A percentile compares a stretch with the other conserved stretches of the same genome.
These are phyloP conservation scores for Philhelius pedissequus DNA, from an alignment of 2,888 invertebrate species.

Conservation along the genomic window DNA sequence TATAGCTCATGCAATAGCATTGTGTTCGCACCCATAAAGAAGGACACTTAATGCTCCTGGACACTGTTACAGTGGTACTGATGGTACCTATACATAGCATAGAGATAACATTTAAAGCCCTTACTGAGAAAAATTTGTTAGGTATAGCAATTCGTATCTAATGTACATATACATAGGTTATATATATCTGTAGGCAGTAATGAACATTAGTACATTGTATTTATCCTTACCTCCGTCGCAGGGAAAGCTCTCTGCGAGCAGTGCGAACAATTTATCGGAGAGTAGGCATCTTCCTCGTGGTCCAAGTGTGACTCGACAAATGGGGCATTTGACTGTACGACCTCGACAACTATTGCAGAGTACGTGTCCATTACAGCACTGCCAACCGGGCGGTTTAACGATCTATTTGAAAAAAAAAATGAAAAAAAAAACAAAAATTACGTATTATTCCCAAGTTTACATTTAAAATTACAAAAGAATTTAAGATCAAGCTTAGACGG, in stretches of 20 bases:
- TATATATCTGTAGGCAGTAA: constrained; percentile 43
- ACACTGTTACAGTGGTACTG: background rate
- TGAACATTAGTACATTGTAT: background rate
- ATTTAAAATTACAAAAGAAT: constrained; percentile 47
- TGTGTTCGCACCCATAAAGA: constrained; percentile 57
- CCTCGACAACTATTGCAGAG: constrained; percentile 79
- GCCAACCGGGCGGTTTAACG: constrained; percentile 79
- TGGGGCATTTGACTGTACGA: constrained; percentile 79
- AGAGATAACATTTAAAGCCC: constrained; percentile 36
- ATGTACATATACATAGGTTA: constrained; percentile 63
- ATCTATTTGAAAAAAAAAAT: constrained; percentile 71
- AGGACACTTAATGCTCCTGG: constrained; percentile 44
- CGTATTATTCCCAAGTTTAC: constrained; percentile 40
- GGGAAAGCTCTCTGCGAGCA: constrained; percentile 78
- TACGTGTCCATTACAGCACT: constrained; percentile 80
- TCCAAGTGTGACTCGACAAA: constrained; percentile 79
- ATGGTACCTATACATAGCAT: background rate
- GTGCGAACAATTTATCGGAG: constrained; percentile 79
- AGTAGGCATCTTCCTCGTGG: constrained; percentile 79
- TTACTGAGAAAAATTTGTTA: constrained; percentile 10
- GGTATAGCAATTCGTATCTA: background rate
- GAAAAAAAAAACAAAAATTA: background rate
- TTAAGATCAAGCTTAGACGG: background rate
- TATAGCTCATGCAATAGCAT: constrained; percentile 61
- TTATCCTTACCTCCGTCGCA: constrained; percentile 75